Evolutionary conservation across 1,140 invertebrate species (phyloP), one percentile per base, ranked within the genome.

Genomic region (Rhagoletis zephyria): DNA sequence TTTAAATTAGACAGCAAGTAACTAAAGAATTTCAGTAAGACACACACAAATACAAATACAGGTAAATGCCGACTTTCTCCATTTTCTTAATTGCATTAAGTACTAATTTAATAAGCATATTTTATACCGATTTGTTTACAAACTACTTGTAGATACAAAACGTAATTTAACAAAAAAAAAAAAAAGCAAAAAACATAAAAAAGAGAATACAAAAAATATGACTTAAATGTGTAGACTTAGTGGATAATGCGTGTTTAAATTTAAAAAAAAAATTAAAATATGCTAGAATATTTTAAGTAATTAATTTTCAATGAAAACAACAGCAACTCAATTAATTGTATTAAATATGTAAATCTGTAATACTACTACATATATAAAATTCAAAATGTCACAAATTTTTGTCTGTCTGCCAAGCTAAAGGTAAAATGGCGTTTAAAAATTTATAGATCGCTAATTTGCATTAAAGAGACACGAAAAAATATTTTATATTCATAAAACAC

Each of bases 61-160:
- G 51, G 60, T 85, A 63, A 59, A 10, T 60, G 60, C 40, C 51
- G 60, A 60, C 51, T 85, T 60, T 30, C 59, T 74, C 67, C 40
- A 74, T 74, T 74, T 88, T 74, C 87, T 89, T 70, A 89, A 81
- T 87, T 77, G 88, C 67, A 48, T 74, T 48, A 74, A 74, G 67
- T 48, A 16, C 67, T 74, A 48, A 74, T 74, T 74, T 74, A 89
- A 74, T 45, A 60, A 85, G 61, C 86, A 77, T 60, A 87, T 85
- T 85, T 87, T 81, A 64, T 89, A 88, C 87, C 86, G 88, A 89
- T 87, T 89, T 88, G 81, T 89, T 87, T 89, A 89, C 74, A 88
- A 88, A 89, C 87, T 88, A 88, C 87, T 88, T 89, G 88, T 86
- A 89, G 88, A 89, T 48, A 88, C 88, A 89, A 89, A 88, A 89